phyloP scores from a whole-genome alignment of 2,797 vertebrate species.

The Geotrypetes seraphini region DNA sequence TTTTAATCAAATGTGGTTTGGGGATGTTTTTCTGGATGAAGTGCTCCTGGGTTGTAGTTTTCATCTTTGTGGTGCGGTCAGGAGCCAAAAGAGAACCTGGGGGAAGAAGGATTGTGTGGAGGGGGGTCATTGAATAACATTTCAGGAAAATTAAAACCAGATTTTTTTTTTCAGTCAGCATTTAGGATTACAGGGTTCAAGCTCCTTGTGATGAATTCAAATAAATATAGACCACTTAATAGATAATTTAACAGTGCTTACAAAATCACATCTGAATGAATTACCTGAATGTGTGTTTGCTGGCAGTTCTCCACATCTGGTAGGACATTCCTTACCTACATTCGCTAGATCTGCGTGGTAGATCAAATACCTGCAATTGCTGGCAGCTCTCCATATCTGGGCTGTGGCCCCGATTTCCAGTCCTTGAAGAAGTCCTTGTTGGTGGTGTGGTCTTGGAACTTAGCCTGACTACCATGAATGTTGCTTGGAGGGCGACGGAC shows the following conservation, averaged over 20 bases:
- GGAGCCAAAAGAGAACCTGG: conserved; percentile 49
- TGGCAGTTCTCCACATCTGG: background rate
- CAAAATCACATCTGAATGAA: too few relatives aligned
- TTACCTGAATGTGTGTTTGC: background rate
- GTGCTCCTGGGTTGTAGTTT: conserved; percentile 47
- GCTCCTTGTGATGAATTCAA: too few relatives aligned
- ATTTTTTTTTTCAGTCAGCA: too few relatives aligned
- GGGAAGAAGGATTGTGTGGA: background rate
- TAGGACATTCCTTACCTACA: background rate
- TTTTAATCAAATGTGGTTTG: conserved; percentile 25
- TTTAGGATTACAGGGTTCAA: too few relatives aligned
- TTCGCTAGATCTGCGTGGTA: too few relatives aligned
- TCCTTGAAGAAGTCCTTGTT: background rate
- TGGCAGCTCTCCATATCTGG: conserved; percentile 40
- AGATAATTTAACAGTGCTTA: too few relatives aligned
- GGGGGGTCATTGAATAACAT: background rate
- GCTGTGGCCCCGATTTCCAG: conserved; percentile 4
- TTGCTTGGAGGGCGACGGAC: background rate
- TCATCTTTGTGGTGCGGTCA: conserved; percentile 44
- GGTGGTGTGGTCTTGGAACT: background rate
- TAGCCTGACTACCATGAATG: background rate
- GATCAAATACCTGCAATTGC: conserved; percentile 45
- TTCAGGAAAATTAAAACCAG: too few relatives aligned
- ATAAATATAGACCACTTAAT: too few relatives aligned
- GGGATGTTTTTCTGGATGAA: conserved; percentile 28